These are phyloP conservation scores for Ophion ellenae DNA, from an alignment of 2,888 invertebrate species.

Conservation along the genomic window DNA sequence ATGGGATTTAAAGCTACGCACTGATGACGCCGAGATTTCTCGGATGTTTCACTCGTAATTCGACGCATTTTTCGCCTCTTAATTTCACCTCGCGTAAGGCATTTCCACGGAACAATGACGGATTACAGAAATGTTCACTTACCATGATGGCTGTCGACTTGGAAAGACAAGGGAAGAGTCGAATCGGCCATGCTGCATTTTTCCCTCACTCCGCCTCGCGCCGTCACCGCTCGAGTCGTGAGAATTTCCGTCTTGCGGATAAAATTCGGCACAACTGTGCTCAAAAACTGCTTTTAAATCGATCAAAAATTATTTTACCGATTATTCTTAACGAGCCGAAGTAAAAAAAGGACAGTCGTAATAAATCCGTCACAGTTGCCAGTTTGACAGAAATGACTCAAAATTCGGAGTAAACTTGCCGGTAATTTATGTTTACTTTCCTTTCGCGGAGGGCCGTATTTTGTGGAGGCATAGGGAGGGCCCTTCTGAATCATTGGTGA, in stretches of 20 bases:
- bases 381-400: constrained; percentile 3
- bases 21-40: constrained; percentile 6
- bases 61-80: constrained; percentile 29
- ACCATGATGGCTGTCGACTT: constrained; percentile 82
- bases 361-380: background rate
- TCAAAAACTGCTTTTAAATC: background rate
- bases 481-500: too few relatives aligned
- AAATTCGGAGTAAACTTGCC: background rate
- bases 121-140: constrained; percentile 73
- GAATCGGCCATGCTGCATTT: constrained; percentile 63
- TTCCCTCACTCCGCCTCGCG: constrained; percentile 3
- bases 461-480: too few relatives aligned
- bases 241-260: background rate
- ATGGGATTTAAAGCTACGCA: constrained; percentile 13
- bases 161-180: constrained; percentile 79
- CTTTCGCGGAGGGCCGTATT: too few relatives aligned
- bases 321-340: background rate
- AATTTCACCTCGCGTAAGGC: background rate
- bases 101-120: constrained; percentile 35
- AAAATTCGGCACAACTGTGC: background rate
- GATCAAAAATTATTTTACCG: background rate
- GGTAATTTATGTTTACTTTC: background rate
- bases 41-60: constrained; percentile 47
- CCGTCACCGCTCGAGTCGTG: constrained; percentile 29
- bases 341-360: background rate